These are phyloP conservation scores for Turnix velox DNA, from an alignment of 2,113 vertebrate genomes.

Conservation along the genomic window DNA sequence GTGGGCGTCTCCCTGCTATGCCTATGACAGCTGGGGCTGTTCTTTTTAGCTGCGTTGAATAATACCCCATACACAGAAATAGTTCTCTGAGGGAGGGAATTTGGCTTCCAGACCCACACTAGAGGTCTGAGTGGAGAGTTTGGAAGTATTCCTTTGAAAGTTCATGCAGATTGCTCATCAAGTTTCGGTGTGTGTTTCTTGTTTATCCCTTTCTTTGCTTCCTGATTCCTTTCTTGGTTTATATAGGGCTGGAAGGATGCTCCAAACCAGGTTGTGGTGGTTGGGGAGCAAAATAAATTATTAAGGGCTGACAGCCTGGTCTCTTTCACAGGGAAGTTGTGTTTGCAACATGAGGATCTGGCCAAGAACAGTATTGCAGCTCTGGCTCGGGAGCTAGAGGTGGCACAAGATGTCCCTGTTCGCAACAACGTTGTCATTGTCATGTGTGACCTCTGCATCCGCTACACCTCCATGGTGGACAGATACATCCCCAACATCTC, in stretches of 20 bases:
- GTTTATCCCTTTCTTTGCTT: conserved; percentile 14
- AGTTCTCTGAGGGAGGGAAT: conserved; percentile 52
- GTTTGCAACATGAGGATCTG: conserved; percentile 88
- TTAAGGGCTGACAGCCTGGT: neutral
- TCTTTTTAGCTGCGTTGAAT: conserved; percentile 60
- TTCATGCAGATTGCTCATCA: conserved; percentile 15
- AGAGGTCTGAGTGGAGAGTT: conserved; percentile 41
- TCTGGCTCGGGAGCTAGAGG: conserved; percentile 87
- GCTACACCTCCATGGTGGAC: conserved; percentile 87
- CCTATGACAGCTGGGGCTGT: conserved; percentile 61
- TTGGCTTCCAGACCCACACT: conserved; percentile 20
- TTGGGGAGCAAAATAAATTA: neutral
- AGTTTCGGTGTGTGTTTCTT: neutral
- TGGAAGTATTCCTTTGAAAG: conserved; percentile 13
- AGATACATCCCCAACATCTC: conserved; percentile 87
- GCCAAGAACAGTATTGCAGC: conserved; percentile 84
- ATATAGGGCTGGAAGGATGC: neutral
- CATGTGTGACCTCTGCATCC: conserved; percentile 90
- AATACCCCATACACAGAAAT: conserved; percentile 52
- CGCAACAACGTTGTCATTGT: conserved; percentile 87
- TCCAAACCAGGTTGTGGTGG: neutral
- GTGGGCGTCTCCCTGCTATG: conserved; percentile 59
- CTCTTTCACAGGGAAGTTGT: conserved; percentile 83
- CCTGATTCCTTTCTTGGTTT: neutral
- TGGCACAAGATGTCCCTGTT: conserved; percentile 76